These are phyloP conservation scores for Panthera leo DNA, from an alignment of 2,113 vertebrate genomes.

Conservation along the genomic window DNA sequence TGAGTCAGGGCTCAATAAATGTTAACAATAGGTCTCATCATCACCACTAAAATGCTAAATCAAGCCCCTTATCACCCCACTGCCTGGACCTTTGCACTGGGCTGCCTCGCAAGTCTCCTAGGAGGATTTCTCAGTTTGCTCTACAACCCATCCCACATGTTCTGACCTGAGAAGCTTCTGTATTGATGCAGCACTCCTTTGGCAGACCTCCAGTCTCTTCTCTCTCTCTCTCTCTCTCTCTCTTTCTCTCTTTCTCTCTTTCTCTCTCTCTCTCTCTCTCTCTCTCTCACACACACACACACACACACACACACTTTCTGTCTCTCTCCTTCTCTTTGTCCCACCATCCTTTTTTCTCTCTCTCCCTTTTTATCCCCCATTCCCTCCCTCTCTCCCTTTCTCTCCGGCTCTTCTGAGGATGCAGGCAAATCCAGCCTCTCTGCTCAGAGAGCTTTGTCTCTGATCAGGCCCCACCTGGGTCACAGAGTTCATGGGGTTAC, in stretches of 20 bases:
- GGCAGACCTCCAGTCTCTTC: neutral
- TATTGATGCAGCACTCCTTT: neutral
- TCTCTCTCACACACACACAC: neutral
- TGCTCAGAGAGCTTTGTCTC: conserved; percentile 54
- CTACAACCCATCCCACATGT: neutral
- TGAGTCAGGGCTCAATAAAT: neutral
- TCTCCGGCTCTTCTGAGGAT: conserved; percentile 22
- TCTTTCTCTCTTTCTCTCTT: too few relatives aligned
- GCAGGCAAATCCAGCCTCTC: conserved; percentile 18
- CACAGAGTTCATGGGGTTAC: conserved; percentile 71
- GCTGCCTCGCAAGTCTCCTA: rapidly evolving
- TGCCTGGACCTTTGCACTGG: neutral
- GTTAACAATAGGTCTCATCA: neutral
- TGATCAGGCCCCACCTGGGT: conserved; percentile 61
- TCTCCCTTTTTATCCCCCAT: neutral
- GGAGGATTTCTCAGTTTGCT: neutral
- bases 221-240: too few relatives aligned
- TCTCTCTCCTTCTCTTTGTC: neutral
- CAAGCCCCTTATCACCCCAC: neutral
- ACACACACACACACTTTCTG: neutral
- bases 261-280: too few relatives aligned
- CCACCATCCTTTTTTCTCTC: neutral
- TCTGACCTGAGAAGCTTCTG: neutral
- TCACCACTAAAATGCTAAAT: neutral
- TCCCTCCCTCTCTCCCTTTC: neutral